Percentiles rank a stretch among this genome's conserved stretches.
Conservation (phyloP, 2,888 invertebrate genomes). For the Brachyptera putata region DNA sequence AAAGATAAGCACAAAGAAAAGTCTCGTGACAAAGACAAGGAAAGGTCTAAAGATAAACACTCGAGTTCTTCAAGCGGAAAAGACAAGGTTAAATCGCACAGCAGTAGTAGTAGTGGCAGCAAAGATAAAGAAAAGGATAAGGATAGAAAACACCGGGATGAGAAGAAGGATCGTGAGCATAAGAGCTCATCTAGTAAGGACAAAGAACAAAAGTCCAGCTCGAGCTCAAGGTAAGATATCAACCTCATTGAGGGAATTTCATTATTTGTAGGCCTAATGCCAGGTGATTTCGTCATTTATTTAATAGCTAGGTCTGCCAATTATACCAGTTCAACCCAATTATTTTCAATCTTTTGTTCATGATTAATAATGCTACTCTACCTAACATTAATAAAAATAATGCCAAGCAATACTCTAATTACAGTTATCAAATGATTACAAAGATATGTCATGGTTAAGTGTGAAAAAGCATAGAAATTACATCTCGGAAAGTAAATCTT, state of each 20-base stretch:
- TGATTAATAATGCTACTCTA: too few relatives aligned
- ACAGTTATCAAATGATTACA: too few relatives aligned
- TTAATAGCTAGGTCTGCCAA: too few relatives aligned
- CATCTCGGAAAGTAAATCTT: too few relatives aligned
- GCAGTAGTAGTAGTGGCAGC: conserved; percentile 59
- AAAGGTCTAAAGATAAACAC: conserved; percentile 57
- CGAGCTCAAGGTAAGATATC: conserved; percentile 30
- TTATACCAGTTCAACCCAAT: too few relatives aligned
- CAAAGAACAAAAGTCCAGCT: conserved; percentile 40
- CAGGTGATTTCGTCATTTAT: too few relatives aligned
- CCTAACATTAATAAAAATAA: too few relatives aligned
- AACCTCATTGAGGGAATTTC: neutral
- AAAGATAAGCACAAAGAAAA: conserved; percentile 51
- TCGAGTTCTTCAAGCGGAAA: conserved; percentile 39
- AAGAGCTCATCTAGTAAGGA: conserved; percentile 46
- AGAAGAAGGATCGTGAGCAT: conserved; percentile 38
- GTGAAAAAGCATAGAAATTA: too few relatives aligned
- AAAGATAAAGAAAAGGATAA: conserved; percentile 57
- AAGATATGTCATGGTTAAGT: too few relatives aligned
- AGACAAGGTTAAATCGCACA: conserved; percentile 44
- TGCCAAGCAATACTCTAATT: too few relatives aligned
- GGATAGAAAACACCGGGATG: conserved; percentile 35
- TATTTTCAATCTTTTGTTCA: too few relatives aligned
- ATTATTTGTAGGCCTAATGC: neutral
- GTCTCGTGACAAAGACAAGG: conserved; percentile 42